Evolutionary conservation across 2,797 vertebrate genomes (phyloP), one percentile per base, ranked within the genome.

Genomic region (Myripristis murdjan): DNA sequence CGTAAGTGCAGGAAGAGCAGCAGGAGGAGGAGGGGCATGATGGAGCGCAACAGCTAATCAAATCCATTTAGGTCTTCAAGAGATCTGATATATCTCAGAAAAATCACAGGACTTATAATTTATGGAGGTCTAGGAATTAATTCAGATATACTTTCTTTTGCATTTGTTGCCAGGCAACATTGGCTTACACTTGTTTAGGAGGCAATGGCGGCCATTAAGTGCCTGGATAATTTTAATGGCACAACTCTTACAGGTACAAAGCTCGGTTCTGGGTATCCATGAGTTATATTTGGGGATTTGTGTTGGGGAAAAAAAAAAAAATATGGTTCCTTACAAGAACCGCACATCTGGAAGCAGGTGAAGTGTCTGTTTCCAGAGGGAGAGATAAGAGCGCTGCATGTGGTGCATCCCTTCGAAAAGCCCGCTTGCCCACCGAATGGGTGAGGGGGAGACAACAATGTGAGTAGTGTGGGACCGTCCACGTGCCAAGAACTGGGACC

Each of bases 281-380:
- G 7, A 33, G 64, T 49, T 20, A 3, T 67, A 43, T 66, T 59
- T 44, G 49, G 6, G 51, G 64, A 53, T 69, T 65, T 14, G 15
- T 28, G 39, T 44, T 2, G 23, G 16, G 9, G 6, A 20, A 51
- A 55, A 46, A 62, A 51, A 59, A 58, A 48, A 43, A 10, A 6
- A 49, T 2, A 6, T 16, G 12, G 35, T 65, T 78, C 67, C 70
- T 46, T 2, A 8, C 55, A 26, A 61, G 56, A 73, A 80, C 55
- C 37, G 5, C 43, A 26, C 35, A 15, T 24, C 5, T 47, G 18
- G 48, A 20, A 56, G 35, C 58, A 57, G 54, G 78, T 44, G 68
- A 77, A 64, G 79, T 37, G 79, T 23, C 78, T 91, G 91, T 82
- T 84, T 88, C 77, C 64, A 15, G 24, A 49, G 57, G 71, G 78